These are phyloP conservation scores for Periophthalmus modestus DNA, from an alignment of 2,113 vertebrate genomes.

Conservation along the genomic window DNA sequence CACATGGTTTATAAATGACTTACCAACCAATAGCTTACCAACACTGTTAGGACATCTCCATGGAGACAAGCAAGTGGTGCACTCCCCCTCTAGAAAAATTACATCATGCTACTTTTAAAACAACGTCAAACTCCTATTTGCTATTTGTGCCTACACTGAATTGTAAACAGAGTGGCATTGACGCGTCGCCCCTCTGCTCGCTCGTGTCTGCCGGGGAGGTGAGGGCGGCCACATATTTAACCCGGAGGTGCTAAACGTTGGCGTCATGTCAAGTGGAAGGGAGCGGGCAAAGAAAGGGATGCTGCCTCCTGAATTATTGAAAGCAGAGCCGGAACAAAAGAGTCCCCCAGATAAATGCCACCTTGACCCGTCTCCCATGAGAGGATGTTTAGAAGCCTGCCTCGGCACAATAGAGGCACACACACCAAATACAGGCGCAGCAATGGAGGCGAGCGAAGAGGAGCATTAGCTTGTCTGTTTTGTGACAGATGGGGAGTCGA, in stretches of 20 bases:
- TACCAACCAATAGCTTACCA: too few relatives aligned
- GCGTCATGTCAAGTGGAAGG: slow-evolving; percentile 37
- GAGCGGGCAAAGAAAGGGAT: slow-evolving; percentile 36
- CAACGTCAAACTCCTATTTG: not conserved
- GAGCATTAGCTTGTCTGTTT: not conserved
- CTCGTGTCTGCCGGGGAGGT: not conserved
- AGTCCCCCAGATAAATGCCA: slow-evolving; percentile 64
- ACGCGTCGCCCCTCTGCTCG: not conserved
- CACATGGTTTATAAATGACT: too few relatives aligned
- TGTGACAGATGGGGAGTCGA: not conserved
- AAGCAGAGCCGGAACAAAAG: slow-evolving; percentile 62
- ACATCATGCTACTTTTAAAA: too few relatives aligned
- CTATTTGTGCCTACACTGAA: not conserved
- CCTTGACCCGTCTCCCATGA: slow-evolving; percentile 42
- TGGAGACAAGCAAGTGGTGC: too few relatives aligned
- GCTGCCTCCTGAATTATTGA: slow-evolving; percentile 69
- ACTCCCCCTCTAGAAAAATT: too few relatives aligned
- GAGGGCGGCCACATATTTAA: slow-evolving; percentile 44
- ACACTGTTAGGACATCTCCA: too few relatives aligned
- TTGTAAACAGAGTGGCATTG: slow-evolving; percentile 9
- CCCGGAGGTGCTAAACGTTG: slow-evolving; percentile 37
- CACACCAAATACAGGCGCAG: slow-evolving; percentile 2
- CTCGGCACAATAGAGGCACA: slow-evolving; percentile 50
- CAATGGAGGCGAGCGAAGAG: slow-evolving; percentile 21
- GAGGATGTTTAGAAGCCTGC: slow-evolving; percentile 48